Base-by-base conservation (phyloP, 2,797 vertebrate species). In the Danionella dracula region DNA sequence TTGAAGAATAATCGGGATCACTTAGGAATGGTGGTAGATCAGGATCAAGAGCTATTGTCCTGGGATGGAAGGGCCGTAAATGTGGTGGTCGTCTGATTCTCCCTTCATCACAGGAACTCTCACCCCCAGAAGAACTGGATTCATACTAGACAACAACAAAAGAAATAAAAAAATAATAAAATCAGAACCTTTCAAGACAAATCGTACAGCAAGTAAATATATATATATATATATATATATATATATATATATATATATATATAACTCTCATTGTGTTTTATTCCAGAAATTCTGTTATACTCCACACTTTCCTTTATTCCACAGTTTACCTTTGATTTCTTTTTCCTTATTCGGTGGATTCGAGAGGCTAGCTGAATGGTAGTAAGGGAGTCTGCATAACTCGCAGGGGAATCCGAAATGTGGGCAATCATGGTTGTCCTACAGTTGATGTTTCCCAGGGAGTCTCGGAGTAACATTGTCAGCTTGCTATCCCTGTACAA, bases 21-120 rank as follows among this genome's bases (percentile, higher is more conserved):
- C 93, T 94, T 8, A 94, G 86, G 51, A 94, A 68, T 2, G 82
- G 82, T 4, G 88, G 93, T 64, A 90, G 83, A 71, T 93, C 90
- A 15, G 94, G 89, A 62, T 95, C 94, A 66, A 92, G 86, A 13
- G 92, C 92, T 56, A 90, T 83, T 0, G 94, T 89, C 38, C 94
- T 87, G 7, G 92, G 90, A 63, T 96, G 94, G 75, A 95, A 97
- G 0, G 94, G 92, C 63, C 96, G 89, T 71, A 97, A 83, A 80
- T 94, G 92, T 0, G 92, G 93, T 0, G 93, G 92, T 16, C 93
- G 80, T 41, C 92, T 91, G 38, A 91, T 90, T 4, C 90, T 90
- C 74, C 96, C 94, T 77, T 99, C 97, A 83, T 99, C 97, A 63
- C 97, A 99, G 0, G 97, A 99, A 73, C 97, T 99, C 80, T 99